Base-by-base conservation (phyloP, 2,797 vertebrate species). In the Anguilla marmorata region DNA sequence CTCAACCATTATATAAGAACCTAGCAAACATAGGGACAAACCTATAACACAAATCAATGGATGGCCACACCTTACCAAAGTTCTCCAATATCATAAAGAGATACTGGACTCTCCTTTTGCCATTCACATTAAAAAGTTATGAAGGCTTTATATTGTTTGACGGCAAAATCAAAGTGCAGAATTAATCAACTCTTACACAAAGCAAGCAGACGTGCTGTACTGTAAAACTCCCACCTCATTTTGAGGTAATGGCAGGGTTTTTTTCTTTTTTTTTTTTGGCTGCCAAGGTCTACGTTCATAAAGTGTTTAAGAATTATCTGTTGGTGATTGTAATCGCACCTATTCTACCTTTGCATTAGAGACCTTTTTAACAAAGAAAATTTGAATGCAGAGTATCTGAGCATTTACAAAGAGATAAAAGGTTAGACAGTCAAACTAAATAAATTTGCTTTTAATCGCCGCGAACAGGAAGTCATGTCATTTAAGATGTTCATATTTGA, bases 401-500 rank as follows among this genome's bases (percentile, higher is more conserved):
- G 94, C 94, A 94, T 95, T 95, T 94, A 95, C 94, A 94, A 95
- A 95, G 95, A 93, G 95, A 96, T 96, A 95, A 96, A 95, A 95
- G 93, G 93, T 92, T 89, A 94, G 95, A 94, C 95, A 94, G 94
- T 95, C 93, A 90, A 95, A 94, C 95, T 95, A 96, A 96, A 96
- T 96, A 96, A 94, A 96, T 97, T 94, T 95, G 94, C 95, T 96
- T 96, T 96, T 96, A 96, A 96, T 96, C 95, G 94, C 94, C 92
- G 92, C 86, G 91, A 96, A 96, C 95, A 95, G 95, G 94, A 96
- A 96, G 94, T 94, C 95, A 94, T 95, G 95, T 95, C 95, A 95
- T 96, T 96, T 95, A 93, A 91, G 95, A 95, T 94, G 95, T 94
- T 89, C 94, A 91, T 95, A 96, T 96, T 95, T 95, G 95, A 97